Conservation (phyloP, 2,113 vertebrate genomes). For the Coryphaenoides rupestris region DNA sequence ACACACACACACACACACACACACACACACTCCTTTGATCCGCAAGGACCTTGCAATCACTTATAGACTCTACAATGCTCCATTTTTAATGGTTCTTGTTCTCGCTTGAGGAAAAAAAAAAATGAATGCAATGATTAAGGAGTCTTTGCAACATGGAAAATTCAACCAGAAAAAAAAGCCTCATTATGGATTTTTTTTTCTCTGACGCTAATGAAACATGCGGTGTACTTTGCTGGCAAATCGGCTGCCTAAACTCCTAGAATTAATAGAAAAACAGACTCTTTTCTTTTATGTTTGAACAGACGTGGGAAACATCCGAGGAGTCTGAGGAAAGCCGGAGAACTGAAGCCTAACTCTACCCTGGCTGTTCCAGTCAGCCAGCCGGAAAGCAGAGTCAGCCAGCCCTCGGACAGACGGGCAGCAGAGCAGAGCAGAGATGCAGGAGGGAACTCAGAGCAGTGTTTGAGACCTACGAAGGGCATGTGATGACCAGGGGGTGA, state of each 20-base stretch:
- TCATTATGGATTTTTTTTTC: too few species aligned
- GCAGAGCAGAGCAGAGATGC: constrained; percentile 32
- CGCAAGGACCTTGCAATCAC: too few species aligned
- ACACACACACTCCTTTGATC: too few species aligned
- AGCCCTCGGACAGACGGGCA: constrained; percentile 45
- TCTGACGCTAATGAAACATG: neutral
- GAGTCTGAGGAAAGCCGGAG: constrained; percentile 35
- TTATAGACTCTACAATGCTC: too few species aligned
- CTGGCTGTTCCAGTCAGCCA: constrained; percentile 65
- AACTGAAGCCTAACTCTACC: constrained; percentile 65
- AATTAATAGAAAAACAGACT: constrained; percentile 33
- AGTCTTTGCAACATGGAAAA: neutral
- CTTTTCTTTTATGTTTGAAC: constrained; percentile 35
- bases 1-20: too few species aligned
- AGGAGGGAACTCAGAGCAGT: constrained; percentile 67
- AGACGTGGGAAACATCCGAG: constrained; percentile 40
- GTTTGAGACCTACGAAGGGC: constrained; percentile 69
- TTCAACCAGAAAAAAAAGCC: constrained; percentile 6
- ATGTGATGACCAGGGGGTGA: constrained; percentile 60
- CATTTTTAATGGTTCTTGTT: neutral
- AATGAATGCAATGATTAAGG: neutral
- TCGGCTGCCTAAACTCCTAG: constrained; percentile 26
- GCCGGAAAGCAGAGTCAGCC: constrained; percentile 55
- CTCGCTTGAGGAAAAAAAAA: neutral
- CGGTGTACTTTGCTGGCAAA: constrained; percentile 1